Base-by-base conservation (phyloP, 2,113 vertebrate species). In the Clarias magur region DNA sequence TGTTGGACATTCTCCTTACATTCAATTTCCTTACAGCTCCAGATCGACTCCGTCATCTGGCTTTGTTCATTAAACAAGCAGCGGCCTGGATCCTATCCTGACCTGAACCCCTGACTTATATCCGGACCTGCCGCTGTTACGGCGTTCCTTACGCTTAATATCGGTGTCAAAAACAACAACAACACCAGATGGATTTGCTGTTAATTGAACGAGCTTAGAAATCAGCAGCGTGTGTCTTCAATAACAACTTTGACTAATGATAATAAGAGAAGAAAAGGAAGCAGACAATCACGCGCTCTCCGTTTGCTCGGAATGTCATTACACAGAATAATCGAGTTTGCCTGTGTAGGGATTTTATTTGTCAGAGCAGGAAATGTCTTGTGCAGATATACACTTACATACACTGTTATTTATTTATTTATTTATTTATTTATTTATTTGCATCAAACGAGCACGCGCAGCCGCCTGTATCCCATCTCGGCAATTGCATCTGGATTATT, bases 401-500 rank as follows among this genome's bases (percentile, higher is more conserved):
- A 96, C 1, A 34, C 88, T 90, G 90, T 85, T 94, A 94, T 92
- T 92, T 89, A 92, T 89, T 90, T 80, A 59, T 84, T 38, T 84
- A 80, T 82, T 90, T 80, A 59, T 84, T 38, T 84, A 80, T 82
- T 90, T 80, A 59, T 84, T 88, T 93, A 93, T 92, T 93, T 92
- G 93, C 88, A 95, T 96, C 95, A 97, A 97, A 97, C 95, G 97
- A 96, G 96, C 94, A 94, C 95, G 95, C 94, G 96, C 97, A 98
- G 96, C 96, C 96, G 96, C 95, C 96, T 97, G 97, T 96, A 87
- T 89, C 68, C 82, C 73, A 96, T 97, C 97, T 97, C 94, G 89
- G 88, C 96, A 95, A 96, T 96, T 94, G 95, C 96, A 96, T 96
- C 96, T 97, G 97, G 97, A 98, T 99, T 99, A 97, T 99, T 99